phyloP scores from a whole-genome alignment of 2,113 vertebrate genomes.

The Machaerirhynchus nigripectus region DNA sequence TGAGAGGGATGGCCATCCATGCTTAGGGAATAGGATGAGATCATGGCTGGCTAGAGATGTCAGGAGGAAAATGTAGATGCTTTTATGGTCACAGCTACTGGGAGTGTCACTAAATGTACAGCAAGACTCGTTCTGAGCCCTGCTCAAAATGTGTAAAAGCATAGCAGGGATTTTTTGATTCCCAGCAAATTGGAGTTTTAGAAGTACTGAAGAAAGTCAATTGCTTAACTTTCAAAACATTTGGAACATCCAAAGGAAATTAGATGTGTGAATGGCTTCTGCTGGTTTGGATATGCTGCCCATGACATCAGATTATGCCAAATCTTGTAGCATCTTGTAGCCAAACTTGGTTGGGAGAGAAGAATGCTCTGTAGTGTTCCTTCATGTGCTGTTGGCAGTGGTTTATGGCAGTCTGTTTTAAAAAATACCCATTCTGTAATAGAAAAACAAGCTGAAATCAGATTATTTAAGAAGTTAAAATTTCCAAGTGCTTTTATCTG shows the following conservation, averaged over 20 bases:
- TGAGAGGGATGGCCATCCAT: too few relatives aligned
- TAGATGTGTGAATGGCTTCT: background rate
- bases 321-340: rapidly evolving
- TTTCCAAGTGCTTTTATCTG: background rate
- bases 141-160: background rate
- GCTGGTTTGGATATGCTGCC: background rate
- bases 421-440: background rate
- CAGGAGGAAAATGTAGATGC: background rate
- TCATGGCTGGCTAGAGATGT: background rate
- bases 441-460: background rate
- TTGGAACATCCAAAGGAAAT: background rate
- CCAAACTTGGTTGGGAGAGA: background rate
- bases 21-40: background rate
- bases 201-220: background rate
- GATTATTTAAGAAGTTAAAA: background rate
- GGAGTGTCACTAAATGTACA: background rate
- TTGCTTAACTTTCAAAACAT: background rate
- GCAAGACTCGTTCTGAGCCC: background rate
- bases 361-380: background rate
- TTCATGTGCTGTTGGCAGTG: background rate
- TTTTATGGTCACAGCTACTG: background rate
- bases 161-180: background rate
- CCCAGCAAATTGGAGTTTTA: background rate
- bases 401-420: background rate
- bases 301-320: background rate